These are phyloP conservation scores for Macrophya alboannulata DNA, from an alignment of 2,888 invertebrate genomes.

Conservation along the genomic window DNA sequence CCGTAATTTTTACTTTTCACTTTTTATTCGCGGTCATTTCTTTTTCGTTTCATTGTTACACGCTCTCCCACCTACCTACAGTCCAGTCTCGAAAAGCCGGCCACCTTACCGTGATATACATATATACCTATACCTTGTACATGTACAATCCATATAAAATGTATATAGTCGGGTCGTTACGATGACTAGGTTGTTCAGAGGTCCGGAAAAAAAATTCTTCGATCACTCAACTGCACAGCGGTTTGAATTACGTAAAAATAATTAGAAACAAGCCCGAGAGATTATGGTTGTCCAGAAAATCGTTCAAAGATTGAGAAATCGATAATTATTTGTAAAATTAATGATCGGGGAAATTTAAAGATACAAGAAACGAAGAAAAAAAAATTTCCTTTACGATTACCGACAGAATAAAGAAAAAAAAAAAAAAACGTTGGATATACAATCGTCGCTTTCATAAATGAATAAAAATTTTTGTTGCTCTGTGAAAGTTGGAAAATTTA, in stretches of 20 bases:
- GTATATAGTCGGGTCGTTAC: not conserved
- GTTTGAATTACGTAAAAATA: not conserved
- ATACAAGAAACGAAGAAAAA: not conserved
- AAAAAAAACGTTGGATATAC: not conserved
- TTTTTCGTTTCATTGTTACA: constrained; percentile 50
- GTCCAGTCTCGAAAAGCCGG: not conserved
- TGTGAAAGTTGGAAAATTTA: not conserved
- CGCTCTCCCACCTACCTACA: not conserved
- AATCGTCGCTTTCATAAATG: no score
- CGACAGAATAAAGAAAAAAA: not conserved
- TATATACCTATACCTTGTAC: not conserved
- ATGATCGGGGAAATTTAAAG: not conserved
- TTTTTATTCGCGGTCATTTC: constrained; percentile 56
- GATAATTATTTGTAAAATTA: not conserved
- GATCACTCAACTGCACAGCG: not conserved
- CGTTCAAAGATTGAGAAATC: not conserved
- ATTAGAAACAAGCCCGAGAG: not conserved
- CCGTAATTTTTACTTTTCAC: constrained; percentile 65
- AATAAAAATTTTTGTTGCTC: not conserved
- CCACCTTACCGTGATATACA: not conserved
- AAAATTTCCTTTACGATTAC: not conserved
- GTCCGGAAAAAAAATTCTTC: not conserved
- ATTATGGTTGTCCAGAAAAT: not conserved
- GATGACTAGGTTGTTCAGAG: not conserved
- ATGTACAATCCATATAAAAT: not conserved